These are phyloP conservation scores for Eublepharis macularius DNA, from an alignment of 2,113 vertebrate species.

Conservation along the genomic window DNA sequence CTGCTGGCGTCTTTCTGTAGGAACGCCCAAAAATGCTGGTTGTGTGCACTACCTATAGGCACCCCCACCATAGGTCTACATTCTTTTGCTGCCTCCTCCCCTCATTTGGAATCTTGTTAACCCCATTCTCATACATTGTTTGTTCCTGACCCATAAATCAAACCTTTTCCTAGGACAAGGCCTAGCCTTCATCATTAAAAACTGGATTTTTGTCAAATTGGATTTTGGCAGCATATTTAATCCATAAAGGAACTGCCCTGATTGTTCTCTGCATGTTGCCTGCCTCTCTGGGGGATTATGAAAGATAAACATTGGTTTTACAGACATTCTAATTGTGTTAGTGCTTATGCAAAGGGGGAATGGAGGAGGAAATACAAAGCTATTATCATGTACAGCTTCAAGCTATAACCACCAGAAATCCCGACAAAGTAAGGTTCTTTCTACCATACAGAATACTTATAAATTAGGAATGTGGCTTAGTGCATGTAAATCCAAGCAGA, in stretches of 20 bases:
- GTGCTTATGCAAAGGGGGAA: neutral
- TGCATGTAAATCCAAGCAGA: neutral
- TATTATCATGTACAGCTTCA: fast-evolving
- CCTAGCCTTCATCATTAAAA: neutral
- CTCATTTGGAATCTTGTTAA: no score
- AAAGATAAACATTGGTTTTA: conserved; percentile 15
- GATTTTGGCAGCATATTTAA: neutral
- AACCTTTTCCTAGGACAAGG: neutral
- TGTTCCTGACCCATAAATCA: neutral
- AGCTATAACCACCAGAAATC: fast-evolving
- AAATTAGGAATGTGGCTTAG: neutral
- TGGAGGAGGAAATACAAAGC: neutral
- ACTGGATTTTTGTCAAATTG: fast-evolving
- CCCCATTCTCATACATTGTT: no score
- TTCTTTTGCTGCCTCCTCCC: no score
- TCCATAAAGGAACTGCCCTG: neutral
- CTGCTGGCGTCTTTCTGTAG: no score
- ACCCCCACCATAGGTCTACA: no score
- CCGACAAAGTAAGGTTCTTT: fast-evolving
- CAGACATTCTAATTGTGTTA: neutral
- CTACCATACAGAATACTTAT: neutral
- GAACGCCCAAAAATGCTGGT: no score
- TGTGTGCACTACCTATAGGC: no score
- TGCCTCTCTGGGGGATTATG: fast-evolving
- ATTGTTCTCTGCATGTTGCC: neutral